phyloP scores from a whole-genome alignment of 2,113 vertebrate species.

The Xiphias gladius region DNA sequence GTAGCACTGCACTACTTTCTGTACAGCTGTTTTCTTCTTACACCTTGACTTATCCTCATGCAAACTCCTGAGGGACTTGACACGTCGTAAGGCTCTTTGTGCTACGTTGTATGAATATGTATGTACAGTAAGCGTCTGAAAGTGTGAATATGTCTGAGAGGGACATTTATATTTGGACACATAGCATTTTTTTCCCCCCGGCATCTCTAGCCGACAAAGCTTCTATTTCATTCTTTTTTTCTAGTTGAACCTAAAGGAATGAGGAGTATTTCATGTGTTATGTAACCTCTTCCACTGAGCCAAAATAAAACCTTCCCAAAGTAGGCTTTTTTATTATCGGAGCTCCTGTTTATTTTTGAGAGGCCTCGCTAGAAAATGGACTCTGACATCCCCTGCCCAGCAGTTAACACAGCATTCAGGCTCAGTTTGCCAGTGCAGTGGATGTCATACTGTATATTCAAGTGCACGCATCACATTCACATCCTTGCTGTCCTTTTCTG shows the following conservation, averaged over 20 bases:
- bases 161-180: constrained; percentile 32
- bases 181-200: neutral
- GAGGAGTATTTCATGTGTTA: constrained; percentile 65
- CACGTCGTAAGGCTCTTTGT: constrained; percentile 14
- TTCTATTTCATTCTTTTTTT: constrained; percentile 22
- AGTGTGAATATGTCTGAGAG: constrained; percentile 3
- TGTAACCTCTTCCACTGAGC: constrained; percentile 63
- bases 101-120: constrained; percentile 4
- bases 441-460: constrained; percentile 24
- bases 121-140: neutral
- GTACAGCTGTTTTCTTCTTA: constrained; percentile 44
- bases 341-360: constrained; percentile 68
- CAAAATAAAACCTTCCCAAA: constrained; percentile 74
- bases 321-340: constrained; percentile 61
- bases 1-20: constrained; percentile 43
- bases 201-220: constrained; percentile 18
- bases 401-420: constrained; percentile 19
- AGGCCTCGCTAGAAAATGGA: constrained; percentile 54
- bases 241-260: constrained; percentile 23
- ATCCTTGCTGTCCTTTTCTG: constrained; percentile 44
- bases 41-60: constrained; percentile 25
- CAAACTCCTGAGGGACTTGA: constrained; percentile 14
- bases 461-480: constrained; percentile 30
- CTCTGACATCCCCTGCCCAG: constrained; percentile 48
- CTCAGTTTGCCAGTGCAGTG: constrained; percentile 29